A percentile compares a stretch with the other conserved stretches of the same genome.
Conservation (phyloP, 1,140 invertebrate species). For the Pinna nobilis region DNA sequence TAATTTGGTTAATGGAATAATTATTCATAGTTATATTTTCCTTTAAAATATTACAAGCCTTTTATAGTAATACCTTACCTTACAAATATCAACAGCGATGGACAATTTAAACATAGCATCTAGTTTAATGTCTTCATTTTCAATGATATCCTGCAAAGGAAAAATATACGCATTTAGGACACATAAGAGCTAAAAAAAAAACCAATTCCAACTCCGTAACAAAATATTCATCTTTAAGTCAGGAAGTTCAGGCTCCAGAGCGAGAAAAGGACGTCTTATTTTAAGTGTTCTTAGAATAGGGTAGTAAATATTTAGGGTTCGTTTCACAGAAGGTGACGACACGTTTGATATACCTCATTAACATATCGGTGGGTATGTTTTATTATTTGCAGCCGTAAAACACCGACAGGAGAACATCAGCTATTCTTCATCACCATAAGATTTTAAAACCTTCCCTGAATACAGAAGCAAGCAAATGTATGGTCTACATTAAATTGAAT, state of each 20-base stretch:
- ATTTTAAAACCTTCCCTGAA: too few species aligned
- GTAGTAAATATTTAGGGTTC: too few species aligned
- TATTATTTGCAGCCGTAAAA: too few species aligned
- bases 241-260: background rate
- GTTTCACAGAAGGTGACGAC: too few species aligned
- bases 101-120: constrained; percentile 95
- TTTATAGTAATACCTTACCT: constrained; percentile 72
- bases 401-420: too few species aligned
- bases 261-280: too few species aligned
- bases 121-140: constrained; percentile 91
- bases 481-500: too few species aligned
- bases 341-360: too few species aligned
- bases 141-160: constrained; percentile 84
- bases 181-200: background rate
- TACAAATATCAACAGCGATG: constrained; percentile 92
- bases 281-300: too few species aligned
- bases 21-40: background rate
- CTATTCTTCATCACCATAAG: too few species aligned
- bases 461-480: too few species aligned
- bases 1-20: constrained; percentile 73
- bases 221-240: background rate
- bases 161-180: constrained; percentile 17
- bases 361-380: too few species aligned
- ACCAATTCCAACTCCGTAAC: background rate
- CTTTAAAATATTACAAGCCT: background rate